Evolutionary conservation across 2,113 vertebrate species (phyloP).

Genomic region (Charina bottae): DNA sequence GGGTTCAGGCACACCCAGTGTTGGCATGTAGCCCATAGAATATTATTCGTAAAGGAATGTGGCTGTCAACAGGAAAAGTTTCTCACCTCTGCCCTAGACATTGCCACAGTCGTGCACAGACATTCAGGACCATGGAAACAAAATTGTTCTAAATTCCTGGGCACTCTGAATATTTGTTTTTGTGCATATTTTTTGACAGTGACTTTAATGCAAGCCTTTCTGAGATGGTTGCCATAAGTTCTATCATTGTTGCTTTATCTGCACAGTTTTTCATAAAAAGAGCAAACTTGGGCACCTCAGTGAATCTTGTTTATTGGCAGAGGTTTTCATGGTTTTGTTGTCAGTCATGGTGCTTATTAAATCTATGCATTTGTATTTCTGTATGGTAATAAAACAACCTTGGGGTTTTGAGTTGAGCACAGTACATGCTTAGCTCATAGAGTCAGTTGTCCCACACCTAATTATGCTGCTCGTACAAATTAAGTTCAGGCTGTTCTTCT

Average conservation of each 20-base stretch:
- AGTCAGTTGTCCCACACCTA: conserved; percentile 1
- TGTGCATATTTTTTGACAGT: neutral
- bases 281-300: neutral
- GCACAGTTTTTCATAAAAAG: neutral
- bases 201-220: neutral
- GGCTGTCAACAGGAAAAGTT: neutral
- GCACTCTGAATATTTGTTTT: neutral
- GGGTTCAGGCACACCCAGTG: neutral
- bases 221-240: neutral
- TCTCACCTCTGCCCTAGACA: neutral
- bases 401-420: neutral
- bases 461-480: conserved; percentile 1
- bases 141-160: neutral
- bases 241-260: neutral
- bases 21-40: neutral
- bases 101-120: neutral
- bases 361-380: conserved; percentile 1
- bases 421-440: neutral
- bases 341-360: neutral
- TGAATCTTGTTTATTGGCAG: neutral
- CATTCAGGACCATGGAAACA: neutral
- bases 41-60: neutral
- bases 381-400: neutral
- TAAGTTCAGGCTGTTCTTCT: neutral
- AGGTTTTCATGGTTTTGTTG: neutral